Base-by-base conservation (phyloP, 2,888 invertebrate genomes). In the Arrhopalites spinosus region DNA sequence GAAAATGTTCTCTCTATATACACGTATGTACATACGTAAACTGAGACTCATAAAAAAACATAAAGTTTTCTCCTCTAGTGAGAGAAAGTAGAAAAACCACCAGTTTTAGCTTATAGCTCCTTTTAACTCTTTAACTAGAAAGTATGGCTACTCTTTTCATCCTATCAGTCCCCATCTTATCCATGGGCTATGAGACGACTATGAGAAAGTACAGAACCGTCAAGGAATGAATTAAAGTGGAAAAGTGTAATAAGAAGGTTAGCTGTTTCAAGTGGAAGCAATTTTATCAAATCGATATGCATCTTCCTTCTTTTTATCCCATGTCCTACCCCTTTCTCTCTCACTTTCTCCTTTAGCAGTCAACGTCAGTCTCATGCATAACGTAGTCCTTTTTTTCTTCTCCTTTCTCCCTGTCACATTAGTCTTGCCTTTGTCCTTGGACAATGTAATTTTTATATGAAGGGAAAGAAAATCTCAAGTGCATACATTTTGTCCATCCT, bases 241-340 rank as follows among this genome's bases (percentile, higher is more conserved):
- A n/a, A 66, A 66, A 66, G 66, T 66, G 66, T 66, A 66, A 43
- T 36, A 66, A 66, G 66, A 23, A 66, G 43, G 66, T 66, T 66
- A 43, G 20, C 2, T 66, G 45, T 66, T 66, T 66, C 36, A 66
- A 66, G 66, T 36, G 66, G 66, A 66, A 66, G 36, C 66, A 66
- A 66, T 43, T 66, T 66, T 66, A 36, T n/a, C 43, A 36, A 36
- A 66, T 66, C 66, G 66, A 66, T 66, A 66, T 45, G 11, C 36
- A 36, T n/a, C 45, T 20, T 53, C 53, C 20, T 8, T 20, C 53
- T 5, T 53, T 17, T 17, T 53, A 45, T 45, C 47, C 15, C 47
- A 8, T 36, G 11, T 36, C 36, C 36, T 36, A 7, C 36, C 36
- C 36, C 36, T 36, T 36, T 36, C 36, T 36, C 36, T 36, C 36